Percentiles rank a stretch among this genome's conserved stretches.
phyloP scores from a whole-genome alignment of 2,888 invertebrate species.

The Atrina japonica region DNA sequence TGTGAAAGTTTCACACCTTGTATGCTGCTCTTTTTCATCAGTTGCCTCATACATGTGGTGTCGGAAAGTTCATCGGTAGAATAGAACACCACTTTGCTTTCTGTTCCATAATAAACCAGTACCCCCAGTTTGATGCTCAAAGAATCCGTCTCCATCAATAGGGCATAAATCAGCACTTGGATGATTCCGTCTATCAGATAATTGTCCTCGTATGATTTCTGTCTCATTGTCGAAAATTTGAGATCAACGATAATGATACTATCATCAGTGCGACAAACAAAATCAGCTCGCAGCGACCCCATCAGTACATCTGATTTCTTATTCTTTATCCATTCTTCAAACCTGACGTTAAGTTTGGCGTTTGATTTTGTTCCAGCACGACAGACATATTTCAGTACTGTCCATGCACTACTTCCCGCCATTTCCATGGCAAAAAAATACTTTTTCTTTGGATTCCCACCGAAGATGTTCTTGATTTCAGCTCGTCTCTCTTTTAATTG shows the following conservation, averaged over 20 bases:
- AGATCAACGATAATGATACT: conserved; percentile 5
- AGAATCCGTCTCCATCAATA: conserved; percentile 18
- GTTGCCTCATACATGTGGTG: conserved; percentile 4
- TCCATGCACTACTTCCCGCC: conserved; percentile 12
- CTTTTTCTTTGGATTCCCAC: conserved; percentile 3
- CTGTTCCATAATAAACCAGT: conserved; percentile 22
- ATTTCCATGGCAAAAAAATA: conserved; percentile 11
- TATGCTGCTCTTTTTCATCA: conserved; percentile 15
- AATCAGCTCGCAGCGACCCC: conserved; percentile 24
- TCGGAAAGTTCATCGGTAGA: conserved; percentile 14
- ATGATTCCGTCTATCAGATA: conserved; percentile 21
- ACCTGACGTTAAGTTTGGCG: neutral
- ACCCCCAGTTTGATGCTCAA: conserved; percentile 3
- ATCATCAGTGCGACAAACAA: conserved; percentile 12
- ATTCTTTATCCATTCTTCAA: conserved; percentile 24
- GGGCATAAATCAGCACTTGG: conserved; percentile 20
- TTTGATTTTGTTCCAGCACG: neutral
- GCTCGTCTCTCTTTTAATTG: neutral
- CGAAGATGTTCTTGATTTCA: conserved; percentile 12
- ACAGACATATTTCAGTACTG: neutral
- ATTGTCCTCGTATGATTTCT: conserved; percentile 14
- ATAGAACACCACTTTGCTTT: conserved; percentile 12
- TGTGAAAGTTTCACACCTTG: neutral
- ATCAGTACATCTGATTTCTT: conserved; percentile 5
- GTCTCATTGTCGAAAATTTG: conserved; percentile 19